These are phyloP conservation scores for Torymus auratus DNA, from an alignment of 2,888 invertebrate genomes.

Conservation along the genomic window DNA sequence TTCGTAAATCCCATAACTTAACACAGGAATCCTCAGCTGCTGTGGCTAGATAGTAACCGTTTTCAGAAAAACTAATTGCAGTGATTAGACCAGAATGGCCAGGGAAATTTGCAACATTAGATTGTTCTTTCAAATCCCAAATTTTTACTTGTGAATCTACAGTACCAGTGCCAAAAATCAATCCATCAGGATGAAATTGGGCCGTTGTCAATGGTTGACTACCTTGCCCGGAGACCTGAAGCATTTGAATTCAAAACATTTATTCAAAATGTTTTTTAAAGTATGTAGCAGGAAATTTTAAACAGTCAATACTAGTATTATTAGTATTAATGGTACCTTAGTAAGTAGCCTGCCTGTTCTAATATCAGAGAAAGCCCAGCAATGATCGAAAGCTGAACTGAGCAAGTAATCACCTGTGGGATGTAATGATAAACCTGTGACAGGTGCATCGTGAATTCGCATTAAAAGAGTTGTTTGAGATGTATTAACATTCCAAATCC, in stretches of 20 bases:
- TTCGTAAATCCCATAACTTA: conserved; percentile 99
- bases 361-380: conserved; percentile 99
- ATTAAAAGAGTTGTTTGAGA: conserved; percentile 89
- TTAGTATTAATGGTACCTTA: conserved; percentile 80
- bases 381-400: conserved; percentile 94
- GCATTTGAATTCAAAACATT: not conserved
- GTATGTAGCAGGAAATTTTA: no score
- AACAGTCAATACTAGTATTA: no score
- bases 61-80: conserved; percentile 98
- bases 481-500: conserved; percentile 96
- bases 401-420: conserved; percentile 98
- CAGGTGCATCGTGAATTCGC: conserved; percentile 94
- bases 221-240: conserved; percentile 76
- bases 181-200: conserved; percentile 99
- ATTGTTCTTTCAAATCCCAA: conserved; percentile 99
- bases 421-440: conserved; percentile 97
- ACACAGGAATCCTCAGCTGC: conserved; percentile 98
- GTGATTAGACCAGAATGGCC: conserved; percentile 97
- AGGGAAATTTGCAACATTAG: conserved; percentile 98
- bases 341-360: conserved; percentile 93
- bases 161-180: conserved; percentile 98
- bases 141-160: conserved; percentile 97
- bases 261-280: no score
- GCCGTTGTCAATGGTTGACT: conserved; percentile 89
- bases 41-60: conserved; percentile 99